Conservation (phyloP, 2,113 vertebrate genomes). For the Hirundichthys speculiger region DNA sequence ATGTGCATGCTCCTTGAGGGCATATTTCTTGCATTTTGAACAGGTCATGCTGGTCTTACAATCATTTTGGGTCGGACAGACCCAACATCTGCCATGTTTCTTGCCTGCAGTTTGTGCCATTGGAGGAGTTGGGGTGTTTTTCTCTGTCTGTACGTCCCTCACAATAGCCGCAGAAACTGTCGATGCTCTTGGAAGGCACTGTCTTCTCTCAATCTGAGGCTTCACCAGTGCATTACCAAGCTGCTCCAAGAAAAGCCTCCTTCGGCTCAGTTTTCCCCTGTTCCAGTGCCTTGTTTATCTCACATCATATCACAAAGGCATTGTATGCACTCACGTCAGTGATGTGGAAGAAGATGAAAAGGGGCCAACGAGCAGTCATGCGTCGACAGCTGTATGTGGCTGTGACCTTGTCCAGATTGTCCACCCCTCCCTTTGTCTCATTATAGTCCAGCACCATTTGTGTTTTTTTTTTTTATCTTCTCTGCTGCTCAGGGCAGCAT, state of each 20-base stretch:
- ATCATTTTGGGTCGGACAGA: too few species aligned
- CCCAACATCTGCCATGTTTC: too few species aligned
- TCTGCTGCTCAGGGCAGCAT: too few species aligned
- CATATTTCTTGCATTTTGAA: too few species aligned
- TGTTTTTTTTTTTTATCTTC: too few species aligned
- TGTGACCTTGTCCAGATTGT: background rate
- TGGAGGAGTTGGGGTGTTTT: too few species aligned
- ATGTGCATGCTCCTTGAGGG: too few species aligned
- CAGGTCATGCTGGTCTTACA: too few species aligned
- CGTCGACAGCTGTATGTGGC: background rate
- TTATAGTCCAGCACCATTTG: too few species aligned
- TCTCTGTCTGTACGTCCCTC: background rate
- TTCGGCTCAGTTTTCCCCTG: background rate
- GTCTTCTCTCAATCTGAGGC: background rate
- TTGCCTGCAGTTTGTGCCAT: too few species aligned
- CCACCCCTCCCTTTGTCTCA: background rate
- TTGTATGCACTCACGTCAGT: background rate
- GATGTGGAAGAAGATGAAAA: background rate
- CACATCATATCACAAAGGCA: background rate
- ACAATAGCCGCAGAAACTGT: background rate
- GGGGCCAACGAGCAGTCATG: background rate
- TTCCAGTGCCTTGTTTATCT: background rate
- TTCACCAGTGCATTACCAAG: background rate
- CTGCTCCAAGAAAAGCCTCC: background rate
- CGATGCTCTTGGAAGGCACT: background rate